Conservation (phyloP, 2,888 invertebrate species). For the Blastobasis lacticolella region DNA sequence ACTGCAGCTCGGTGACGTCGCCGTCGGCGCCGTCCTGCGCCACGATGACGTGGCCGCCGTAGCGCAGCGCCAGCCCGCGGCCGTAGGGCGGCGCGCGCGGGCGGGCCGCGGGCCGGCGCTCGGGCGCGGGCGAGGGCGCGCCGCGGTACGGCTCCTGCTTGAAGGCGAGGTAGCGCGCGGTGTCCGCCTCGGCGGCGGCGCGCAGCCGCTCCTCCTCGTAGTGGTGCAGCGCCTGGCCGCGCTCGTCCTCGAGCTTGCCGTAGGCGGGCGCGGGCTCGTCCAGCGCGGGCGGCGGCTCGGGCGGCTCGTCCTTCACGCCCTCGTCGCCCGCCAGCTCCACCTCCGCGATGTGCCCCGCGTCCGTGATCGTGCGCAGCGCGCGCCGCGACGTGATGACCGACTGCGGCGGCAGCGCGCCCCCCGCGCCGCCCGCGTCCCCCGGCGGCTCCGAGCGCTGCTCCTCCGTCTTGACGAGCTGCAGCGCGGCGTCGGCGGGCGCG, state of each 20-base stretch:
- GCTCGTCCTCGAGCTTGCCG: constrained; percentile 33
- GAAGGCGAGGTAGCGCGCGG: constrained; percentile 56
- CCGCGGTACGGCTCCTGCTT: constrained; percentile 56
- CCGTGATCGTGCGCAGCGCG: constrained; percentile 74
- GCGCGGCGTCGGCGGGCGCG: constrained; percentile 33
- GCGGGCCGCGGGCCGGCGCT: constrained; percentile 4
- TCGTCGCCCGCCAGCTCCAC: constrained; percentile 29
- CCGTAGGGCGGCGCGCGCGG: constrained; percentile 23
- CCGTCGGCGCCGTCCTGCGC: constrained; percentile 38
- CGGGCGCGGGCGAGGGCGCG: constrained; percentile 24
- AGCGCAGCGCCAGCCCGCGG: constrained; percentile 45
- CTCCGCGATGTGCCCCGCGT: constrained; percentile 74
- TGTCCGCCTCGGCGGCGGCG: constrained; percentile 38
- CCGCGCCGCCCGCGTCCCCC: constrained; percentile 15
- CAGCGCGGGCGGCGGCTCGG: constrained; percentile 30
- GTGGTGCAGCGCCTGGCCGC: constrained; percentile 30
- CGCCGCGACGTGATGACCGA: constrained; percentile 75
- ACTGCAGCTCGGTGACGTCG: constrained; percentile 42
- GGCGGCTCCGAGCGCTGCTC: constrained; percentile 26
- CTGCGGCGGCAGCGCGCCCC: constrained; percentile 33
- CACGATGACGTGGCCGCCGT: constrained; percentile 49
- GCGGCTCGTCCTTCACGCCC: constrained; percentile 58
- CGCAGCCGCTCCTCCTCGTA: constrained; percentile 56
- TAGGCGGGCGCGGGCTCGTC: constrained; percentile 28
- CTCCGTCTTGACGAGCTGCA: constrained; percentile 60